Evolutionary conservation across 1,140 invertebrate species (phyloP).

Genomic region (Drosophila erecta): DNA sequence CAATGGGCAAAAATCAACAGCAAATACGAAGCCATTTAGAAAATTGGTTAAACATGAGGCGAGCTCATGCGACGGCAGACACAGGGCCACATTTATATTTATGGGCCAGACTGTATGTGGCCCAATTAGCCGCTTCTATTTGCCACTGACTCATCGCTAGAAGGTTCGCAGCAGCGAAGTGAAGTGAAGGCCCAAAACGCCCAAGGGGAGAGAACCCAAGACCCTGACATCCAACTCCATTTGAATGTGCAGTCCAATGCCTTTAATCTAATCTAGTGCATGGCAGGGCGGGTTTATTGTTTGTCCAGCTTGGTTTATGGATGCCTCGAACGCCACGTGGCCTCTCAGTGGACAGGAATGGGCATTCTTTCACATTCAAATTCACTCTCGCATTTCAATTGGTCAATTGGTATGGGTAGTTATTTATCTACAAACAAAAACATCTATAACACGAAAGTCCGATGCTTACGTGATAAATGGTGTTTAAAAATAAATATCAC

Average conservation of each 20-base stretch:
- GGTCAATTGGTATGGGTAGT: no score
- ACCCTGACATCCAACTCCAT: conserved; percentile 1
- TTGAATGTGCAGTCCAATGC: conserved; percentile 6
- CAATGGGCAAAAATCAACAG: conserved; percentile 40
- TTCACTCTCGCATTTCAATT: no score
- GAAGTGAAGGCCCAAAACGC: no score
- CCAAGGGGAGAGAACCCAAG: neutral
- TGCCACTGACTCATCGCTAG: conserved; percentile 30
- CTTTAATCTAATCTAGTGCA: conserved; percentile 61
- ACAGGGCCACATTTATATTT: conserved; percentile 4
- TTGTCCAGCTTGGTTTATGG: conserved; percentile 53
- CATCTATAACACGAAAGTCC: no score
- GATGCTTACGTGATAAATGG: no score
- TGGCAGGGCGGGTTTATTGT: conserved; percentile 28
- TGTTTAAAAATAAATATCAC: no score
- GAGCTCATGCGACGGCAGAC: conserved; percentile 27
- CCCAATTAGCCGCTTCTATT: conserved; percentile 36
- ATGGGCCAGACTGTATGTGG: conserved; percentile 15
- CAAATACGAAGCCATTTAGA: conserved; percentile 59
- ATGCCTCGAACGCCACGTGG: conserved; percentile 39
- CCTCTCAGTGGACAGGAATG: neutral
- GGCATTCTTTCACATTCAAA: neutral
- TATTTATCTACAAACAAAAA: no score
- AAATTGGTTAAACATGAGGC: conserved; percentile 58
- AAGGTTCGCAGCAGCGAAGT: neutral